Evolutionary conservation across 2,888 invertebrate genomes (phyloP).

Genomic region (Zeuzera pyrina): DNA sequence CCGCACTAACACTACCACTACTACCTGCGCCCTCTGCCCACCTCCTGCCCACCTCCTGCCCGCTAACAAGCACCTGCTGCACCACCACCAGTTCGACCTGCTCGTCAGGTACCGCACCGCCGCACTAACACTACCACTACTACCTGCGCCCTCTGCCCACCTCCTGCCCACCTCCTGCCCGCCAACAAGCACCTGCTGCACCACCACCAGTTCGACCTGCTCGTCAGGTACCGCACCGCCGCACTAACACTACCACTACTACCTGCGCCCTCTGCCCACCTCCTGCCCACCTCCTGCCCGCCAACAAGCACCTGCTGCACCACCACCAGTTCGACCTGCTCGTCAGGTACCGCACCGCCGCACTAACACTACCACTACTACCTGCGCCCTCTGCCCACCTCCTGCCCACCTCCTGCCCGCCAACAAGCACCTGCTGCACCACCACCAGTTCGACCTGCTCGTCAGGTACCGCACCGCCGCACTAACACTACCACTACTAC

Average conservation of each 20-base stretch:
- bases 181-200: conserved; percentile 95
- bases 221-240: conserved; percentile 85
- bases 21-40: conserved; percentile 90
- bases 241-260: too few relatives aligned
- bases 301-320: conserved; percentile 90
- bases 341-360: too few relatives aligned
- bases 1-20: too few relatives aligned
- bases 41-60: conserved; percentile 91
- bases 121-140: too few relatives aligned
- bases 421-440: conserved; percentile 94
- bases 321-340: conserved; percentile 98
- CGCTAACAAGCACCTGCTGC: conserved; percentile 93
- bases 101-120: conserved; percentile 85
- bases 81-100: conserved; percentile 97
- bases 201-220: conserved; percentile 96
- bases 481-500: too few relatives aligned
- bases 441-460: conserved; percentile 96
- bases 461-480: too few relatives aligned
- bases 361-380: too few relatives aligned
- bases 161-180: conserved; percentile 88
- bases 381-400: conserved; percentile 92
- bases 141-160: conserved; percentile 92
- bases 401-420: conserved; percentile 89
- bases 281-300: conserved; percentile 85
- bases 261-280: conserved; percentile 93